A percentile compares a stretch with the other conserved stretches of the same genome.
phyloP scores from a whole-genome alignment of 2,113 vertebrate species.

The Rhea americana region DNA sequence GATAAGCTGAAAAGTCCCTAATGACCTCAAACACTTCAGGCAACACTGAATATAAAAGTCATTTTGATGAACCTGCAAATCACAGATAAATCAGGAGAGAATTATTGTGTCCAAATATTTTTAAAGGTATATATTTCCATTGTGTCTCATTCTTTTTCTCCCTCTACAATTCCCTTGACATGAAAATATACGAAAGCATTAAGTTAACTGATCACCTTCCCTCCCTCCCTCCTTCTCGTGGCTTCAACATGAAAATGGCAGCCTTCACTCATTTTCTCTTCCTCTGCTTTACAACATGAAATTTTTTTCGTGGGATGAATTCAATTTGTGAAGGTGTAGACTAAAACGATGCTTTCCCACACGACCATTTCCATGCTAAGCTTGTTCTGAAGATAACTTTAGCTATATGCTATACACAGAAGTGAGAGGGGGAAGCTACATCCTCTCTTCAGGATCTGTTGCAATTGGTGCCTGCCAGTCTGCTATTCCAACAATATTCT shows the following conservation, averaged over 20 bases:
- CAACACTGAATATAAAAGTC: slow-evolving; percentile 46
- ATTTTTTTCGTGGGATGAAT: not conserved
- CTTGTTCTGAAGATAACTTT: slow-evolving; percentile 14
- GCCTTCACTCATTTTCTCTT: slow-evolving; percentile 16
- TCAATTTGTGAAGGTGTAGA: not conserved
- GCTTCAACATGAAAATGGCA: not conserved
- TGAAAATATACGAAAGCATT: slow-evolving; percentile 39
- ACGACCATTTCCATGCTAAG: not conserved
- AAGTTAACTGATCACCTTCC: slow-evolving; percentile 34
- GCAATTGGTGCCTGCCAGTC: slow-evolving; percentile 35
- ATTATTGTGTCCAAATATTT: slow-evolving; percentile 49
- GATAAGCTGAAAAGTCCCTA: slow-evolving; percentile 36
- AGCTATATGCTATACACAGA: not conserved
- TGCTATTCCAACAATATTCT: slow-evolving; percentile 65
- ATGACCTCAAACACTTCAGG: slow-evolving; percentile 49
- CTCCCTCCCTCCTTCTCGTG: not conserved
- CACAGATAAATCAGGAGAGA: slow-evolving; percentile 32
- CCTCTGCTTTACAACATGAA: not conserved
- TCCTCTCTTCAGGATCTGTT: slow-evolving; percentile 8
- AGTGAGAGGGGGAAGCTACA: not conserved
- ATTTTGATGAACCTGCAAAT: slow-evolving; percentile 56
- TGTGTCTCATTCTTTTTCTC: not conserved
- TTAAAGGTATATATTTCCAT: slow-evolving; percentile 61
- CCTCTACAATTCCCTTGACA: slow-evolving; percentile 41
- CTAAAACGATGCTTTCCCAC: not conserved